Evolutionary conservation across 2,888 invertebrate species (phyloP).

Genomic region (Dioctria linearis): DNA sequence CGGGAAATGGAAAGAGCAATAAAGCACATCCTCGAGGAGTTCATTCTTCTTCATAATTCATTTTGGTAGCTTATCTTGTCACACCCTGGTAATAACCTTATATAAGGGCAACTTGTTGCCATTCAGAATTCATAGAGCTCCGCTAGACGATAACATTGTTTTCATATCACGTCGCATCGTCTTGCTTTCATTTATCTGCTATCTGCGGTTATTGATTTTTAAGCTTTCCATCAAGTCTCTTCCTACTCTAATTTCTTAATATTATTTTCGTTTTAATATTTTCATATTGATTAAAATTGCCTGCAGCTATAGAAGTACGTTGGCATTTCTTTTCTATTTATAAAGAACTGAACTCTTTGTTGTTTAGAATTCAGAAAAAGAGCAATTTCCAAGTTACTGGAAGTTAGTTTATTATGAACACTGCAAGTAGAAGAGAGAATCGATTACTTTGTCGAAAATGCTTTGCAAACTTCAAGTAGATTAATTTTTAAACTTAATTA

Average conservation of each 20-base stretch:
- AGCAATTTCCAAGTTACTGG: no score
- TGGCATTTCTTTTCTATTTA: neutral
- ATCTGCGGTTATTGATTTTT: constrained; percentile 37
- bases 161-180: constrained; percentile 29
- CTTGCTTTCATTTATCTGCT: constrained; percentile 9
- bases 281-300: constrained; percentile 13
- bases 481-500: no score
- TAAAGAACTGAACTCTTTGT: no score
- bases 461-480: no score
- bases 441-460: no score
- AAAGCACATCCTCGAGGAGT: constrained; percentile 22
- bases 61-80: constrained; percentile 31
- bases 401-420: no score
- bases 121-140: constrained; percentile 14
- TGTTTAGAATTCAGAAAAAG: no score
- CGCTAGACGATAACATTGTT: constrained; percentile 24
- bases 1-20: neutral
- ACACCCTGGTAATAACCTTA: constrained; percentile 38
- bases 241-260: neutral
- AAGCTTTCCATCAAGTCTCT: constrained; percentile 1
- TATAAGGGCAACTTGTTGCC: constrained; percentile 38
- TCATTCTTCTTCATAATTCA: constrained; percentile 34
- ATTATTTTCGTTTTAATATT: neutral
- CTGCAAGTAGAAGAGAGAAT: no score
- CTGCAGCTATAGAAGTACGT: neutral